Percentiles rank a stretch among this genome's conserved stretches.
These are phyloP conservation scores for Coluber constrictor DNA, from an alignment of 2,797 vertebrate species.

Conservation along the genomic window DNA sequence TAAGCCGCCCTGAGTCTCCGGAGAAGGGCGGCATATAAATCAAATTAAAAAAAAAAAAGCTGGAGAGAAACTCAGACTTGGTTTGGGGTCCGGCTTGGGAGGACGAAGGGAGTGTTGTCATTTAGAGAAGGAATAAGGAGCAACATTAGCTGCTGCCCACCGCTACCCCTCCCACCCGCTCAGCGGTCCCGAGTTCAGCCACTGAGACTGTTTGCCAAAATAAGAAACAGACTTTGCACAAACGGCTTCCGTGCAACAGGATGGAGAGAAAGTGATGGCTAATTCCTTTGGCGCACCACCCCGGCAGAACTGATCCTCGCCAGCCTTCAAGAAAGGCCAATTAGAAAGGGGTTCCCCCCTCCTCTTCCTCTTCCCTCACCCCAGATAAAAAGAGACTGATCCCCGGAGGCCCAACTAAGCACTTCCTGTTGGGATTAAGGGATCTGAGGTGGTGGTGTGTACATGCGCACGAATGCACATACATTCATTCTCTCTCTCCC, in stretches of 20 bases:
- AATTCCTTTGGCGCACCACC: background rate
- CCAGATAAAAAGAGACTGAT: constrained; percentile 72
- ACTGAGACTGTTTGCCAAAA: background rate
- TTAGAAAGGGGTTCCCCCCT: constrained; percentile 42
- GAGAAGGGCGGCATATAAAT: too few species aligned
- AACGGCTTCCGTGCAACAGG: background rate
- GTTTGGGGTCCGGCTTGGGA: background rate
- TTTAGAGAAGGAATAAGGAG: background rate
- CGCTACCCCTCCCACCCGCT: background rate
- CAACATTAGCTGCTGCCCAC: background rate
- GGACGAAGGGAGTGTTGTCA: accelerated
- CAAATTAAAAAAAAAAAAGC: background rate
- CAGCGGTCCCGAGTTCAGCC: background rate
- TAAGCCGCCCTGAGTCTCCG: too few species aligned
- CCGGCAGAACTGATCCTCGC: background rate
- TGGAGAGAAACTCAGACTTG: background rate
- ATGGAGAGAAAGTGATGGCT: background rate
- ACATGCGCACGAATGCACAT: background rate
- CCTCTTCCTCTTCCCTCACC: constrained; percentile 37
- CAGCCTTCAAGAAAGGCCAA: background rate
- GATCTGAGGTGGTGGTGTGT: constrained; percentile 88
- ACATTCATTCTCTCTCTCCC: background rate
- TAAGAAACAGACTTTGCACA: background rate
- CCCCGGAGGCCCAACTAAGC: constrained; percentile 53
- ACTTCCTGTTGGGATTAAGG: constrained; percentile 94